Evolutionary conservation across 2,888 invertebrate species (phyloP), one percentile per base, ranked within the genome.

Genomic region (Halocaridina rubra): DNA sequence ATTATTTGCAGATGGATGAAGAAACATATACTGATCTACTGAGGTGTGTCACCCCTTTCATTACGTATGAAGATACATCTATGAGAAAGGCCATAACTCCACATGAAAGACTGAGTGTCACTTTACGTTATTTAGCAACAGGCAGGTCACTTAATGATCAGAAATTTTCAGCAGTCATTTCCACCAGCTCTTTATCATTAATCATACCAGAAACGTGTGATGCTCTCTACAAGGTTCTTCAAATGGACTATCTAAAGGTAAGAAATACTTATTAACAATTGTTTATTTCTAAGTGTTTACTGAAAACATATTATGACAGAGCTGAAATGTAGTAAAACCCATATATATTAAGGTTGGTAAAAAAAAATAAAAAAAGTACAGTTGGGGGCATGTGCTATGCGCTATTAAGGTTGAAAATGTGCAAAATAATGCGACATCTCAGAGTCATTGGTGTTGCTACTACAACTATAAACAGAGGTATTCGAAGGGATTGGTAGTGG

Each of bases 181-280:
- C 46, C 46, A 46, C 46, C 46, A 46, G 46, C 46, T n/a, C n/a
- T n/a, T n/a, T n/a, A n/a, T n/a, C n/a, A n/a, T n/a, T n/a, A n/a
- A n/a, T n/a, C n/a, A n/a, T n/a, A n/a, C n/a, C n/a, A n/a, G n/a
- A n/a, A n/a, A n/a, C n/a, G n/a, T n/a, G n/a, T n/a, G n/a, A n/a
- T n/a, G n/a, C 61, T 61, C 69, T 24, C 69, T 69, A 69, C 69
- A 27, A 24, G 69, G 69, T 69, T 69, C 69, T 69, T 69, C 69
- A 27, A 69, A 69, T 24, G 69, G 69, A 69, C 69, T 69, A 69
- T 69, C 69, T 69, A 69, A 69, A 69, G 69, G 69, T 69, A 69
- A 69, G 69, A 69, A 69, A 69, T 69, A 24, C 69, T 69, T 69
- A 24, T 69, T 69, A 69, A 24, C 69, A 69, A 69, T 29, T 69